phyloP scores from a whole-genome alignment of 2,888 invertebrate species.

The Scaptomyza flava region DNA sequence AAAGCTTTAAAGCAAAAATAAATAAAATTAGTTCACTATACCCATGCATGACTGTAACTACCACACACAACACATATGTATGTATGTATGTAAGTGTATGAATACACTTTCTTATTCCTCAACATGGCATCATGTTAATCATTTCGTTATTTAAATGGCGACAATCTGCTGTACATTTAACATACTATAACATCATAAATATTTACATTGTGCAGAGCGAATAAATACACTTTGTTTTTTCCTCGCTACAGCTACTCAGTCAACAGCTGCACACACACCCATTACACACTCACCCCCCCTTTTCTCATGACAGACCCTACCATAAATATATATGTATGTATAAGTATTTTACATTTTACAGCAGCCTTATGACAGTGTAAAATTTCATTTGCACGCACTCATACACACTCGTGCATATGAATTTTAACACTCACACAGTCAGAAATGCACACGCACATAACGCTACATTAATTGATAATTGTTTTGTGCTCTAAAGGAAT shows the following conservation, averaged over 20 bases:
- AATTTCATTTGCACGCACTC: conserved; percentile 65
- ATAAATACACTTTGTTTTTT: conserved; percentile 60
- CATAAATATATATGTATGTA: not conserved
- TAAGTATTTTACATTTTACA: not conserved
- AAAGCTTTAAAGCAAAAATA: not conserved
- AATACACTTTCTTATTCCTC: not conserved
- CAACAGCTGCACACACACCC: conserved; percentile 22
- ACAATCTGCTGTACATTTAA: conserved; percentile 31
- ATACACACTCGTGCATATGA: conserved; percentile 14
- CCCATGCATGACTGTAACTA: not conserved
- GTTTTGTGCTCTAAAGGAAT: conserved; percentile 78
- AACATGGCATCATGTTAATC: conserved; percentile 14
- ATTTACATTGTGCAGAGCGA: conserved; percentile 46
- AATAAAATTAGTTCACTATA: not conserved
- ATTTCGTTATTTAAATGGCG: conserved; percentile 24
- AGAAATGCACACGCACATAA: conserved; percentile 41
- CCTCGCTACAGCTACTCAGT: conserved; percentile 19
- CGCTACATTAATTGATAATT: conserved; percentile 78
- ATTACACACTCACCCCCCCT: not conserved
- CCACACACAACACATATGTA: too few species aligned
- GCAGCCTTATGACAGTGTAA: conserved; percentile 46
- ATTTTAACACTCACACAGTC: conserved; percentile 1
- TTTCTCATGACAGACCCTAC: not conserved
- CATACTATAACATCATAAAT: conserved; percentile 54
- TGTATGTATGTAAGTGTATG: too few species aligned